These are phyloP conservation scores for Parapristionchus giblindavisi DNA, from an alignment of 2,888 invertebrate genomes.

Conservation along the genomic window DNA sequence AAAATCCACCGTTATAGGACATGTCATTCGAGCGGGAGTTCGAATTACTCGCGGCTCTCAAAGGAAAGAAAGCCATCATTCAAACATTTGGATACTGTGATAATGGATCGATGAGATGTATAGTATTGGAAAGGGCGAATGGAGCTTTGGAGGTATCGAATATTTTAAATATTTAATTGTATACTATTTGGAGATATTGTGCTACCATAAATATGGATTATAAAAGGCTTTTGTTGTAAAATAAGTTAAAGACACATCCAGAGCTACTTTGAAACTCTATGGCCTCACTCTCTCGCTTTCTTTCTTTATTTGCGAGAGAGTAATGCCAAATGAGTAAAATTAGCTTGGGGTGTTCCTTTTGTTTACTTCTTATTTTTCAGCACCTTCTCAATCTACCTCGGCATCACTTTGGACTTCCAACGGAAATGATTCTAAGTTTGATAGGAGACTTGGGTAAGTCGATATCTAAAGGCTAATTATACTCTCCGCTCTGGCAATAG, in stretches of 20 bases:
- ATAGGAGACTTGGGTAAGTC: slow-evolving; percentile 10
- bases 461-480: not conserved
- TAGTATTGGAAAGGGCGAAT: not conserved
- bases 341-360: not conserved
- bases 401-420: slow-evolving; percentile 1
- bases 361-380: not conserved
- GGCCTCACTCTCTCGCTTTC: too few relatives aligned
- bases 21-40: not conserved
- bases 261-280: too few relatives aligned
- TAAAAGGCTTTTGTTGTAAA: too few relatives aligned
- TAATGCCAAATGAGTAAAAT: not conserved
- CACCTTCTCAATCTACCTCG: slow-evolving; percentile 19
- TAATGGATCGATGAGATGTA: not conserved
- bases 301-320: too few relatives aligned
- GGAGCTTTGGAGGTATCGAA: slow-evolving; percentile 4
- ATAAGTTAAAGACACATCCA: too few relatives aligned
- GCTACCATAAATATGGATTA: too few relatives aligned
- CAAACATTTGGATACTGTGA: slow-evolving; percentile 1
- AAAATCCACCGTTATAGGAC: not conserved
- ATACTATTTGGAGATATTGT: too few relatives aligned
- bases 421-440: not conserved
- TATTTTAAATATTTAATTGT: too few relatives aligned
- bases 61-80: not conserved
- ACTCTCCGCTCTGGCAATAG: too few relatives aligned
- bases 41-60: not conserved